Evolutionary conservation across 2,888 invertebrate species (phyloP), one percentile per base, ranked within the genome.

Genomic region (Lasioglossum calceatum): DNA sequence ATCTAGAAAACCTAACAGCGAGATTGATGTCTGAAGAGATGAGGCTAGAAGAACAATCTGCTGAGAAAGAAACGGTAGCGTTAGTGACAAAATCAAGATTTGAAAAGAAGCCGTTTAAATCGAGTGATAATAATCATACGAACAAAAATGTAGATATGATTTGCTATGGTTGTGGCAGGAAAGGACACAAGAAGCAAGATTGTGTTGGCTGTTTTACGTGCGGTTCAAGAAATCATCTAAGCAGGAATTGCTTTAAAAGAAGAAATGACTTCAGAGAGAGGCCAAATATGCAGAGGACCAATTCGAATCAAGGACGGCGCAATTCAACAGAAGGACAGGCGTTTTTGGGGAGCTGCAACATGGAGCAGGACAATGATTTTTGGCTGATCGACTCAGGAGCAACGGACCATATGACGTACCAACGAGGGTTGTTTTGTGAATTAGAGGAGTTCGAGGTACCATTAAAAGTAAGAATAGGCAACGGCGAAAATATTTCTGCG

Each of bases 231-330:
- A 27, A 23, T 12, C 76, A 77, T 42, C 64, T 77, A 14, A 77
- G 76, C 42, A 77, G 44, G 64, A 77, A 64, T 77, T 77, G 76
- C 44, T 27, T 44, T 4, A 76, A 58, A 54, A n/a, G n/a, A 44
- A 61, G 76, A 58, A 61, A 58, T n/a, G 16, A 27, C 23, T 76
- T 27, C 32, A 64, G 14, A 27, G 27, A 27, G 72, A 47, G 44
- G 44, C 44, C 42, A n/a, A 44, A 27, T n/a, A 72, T 5, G 27
- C 64, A 64, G n/a, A 2, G n/a, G 36, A 3, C 27, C 16, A 36
- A 39, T 1, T 58, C n/a, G 5, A 27, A 42, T n/a, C 72, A 72
- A 44, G n/a, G 44, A 44, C 44, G n/a, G 42, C 72, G 27, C n/a
- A 44, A 44, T 4, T 72, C 72, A 27, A 44, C 50, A n/a, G n/a